phyloP scores from a whole-genome alignment of 2,888 invertebrate species.

The Phanerotoma sp. region DNA sequence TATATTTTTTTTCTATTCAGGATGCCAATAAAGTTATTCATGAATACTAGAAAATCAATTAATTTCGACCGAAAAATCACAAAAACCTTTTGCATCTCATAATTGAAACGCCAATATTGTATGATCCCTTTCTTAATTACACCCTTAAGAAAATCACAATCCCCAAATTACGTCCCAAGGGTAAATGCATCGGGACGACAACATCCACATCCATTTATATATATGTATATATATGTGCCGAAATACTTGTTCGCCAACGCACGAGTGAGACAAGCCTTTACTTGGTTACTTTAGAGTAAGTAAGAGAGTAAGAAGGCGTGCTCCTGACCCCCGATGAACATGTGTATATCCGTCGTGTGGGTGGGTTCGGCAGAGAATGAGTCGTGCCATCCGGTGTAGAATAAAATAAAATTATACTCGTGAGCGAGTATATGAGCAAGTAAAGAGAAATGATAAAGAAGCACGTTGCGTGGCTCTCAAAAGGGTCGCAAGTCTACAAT shows the following conservation, averaged over 20 bases:
- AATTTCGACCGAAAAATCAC: no score
- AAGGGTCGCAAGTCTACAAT: conserved; percentile 9
- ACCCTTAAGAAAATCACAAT: no score
- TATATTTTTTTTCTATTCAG: no score
- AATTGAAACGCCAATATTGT: no score
- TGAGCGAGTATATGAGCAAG: conserved; percentile 17
- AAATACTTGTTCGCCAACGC: conserved; percentile 36
- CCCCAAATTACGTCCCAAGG: no score
- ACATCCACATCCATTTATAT: no score
- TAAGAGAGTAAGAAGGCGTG: conserved; percentile 3
- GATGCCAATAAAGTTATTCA: no score
- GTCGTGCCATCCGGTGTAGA: conserved; percentile 21
- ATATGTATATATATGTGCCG: not conserved
- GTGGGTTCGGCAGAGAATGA: conserved; percentile 14
- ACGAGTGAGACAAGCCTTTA: not conserved
- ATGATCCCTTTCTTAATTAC: no score
- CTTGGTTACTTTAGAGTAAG: not conserved
- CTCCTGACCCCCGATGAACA: conserved; percentile 4
- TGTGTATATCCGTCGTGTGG: conserved; percentile 22
- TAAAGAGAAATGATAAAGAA: conserved; percentile 14
- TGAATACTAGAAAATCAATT: no score
- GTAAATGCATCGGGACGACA: no score
- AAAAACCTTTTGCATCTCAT: no score
- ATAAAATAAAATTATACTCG: conserved; percentile 4
- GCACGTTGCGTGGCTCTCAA: not conserved